Evolutionary conservation across 2,888 invertebrate genomes (phyloP).

Genomic region (Doris montereyensis): DNA sequence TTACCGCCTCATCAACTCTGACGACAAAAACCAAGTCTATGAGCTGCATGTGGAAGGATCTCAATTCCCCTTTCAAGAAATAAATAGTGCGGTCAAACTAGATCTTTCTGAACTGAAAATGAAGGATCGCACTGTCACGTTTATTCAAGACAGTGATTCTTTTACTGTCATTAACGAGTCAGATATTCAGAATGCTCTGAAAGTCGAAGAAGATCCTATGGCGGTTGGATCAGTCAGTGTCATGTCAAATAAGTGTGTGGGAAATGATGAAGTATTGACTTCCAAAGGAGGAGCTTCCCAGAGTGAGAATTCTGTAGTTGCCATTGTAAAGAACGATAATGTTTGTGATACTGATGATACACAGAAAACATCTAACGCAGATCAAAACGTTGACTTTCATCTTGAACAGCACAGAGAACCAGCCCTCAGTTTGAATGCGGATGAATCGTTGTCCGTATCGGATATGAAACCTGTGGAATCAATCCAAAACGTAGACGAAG

Average conservation of each 20-base stretch:
- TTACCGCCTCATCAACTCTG: slow-evolving; percentile 21
- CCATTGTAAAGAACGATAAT: not conserved
- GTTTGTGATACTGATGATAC: too few relatives aligned
- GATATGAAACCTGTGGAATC: not conserved
- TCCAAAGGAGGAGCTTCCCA: not conserved
- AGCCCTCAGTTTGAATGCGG: too few relatives aligned
- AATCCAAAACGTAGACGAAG: not conserved
- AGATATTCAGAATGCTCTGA: not conserved
- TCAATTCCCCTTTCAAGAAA: slow-evolving; percentile 27
- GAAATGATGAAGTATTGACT: not conserved
- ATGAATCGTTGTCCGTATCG: not conserved
- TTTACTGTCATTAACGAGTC: not conserved
- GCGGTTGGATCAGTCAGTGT: not conserved
- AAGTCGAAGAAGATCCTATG: not conserved
- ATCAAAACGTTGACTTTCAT: too few relatives aligned
- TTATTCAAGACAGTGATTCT: slow-evolving; percentile 6
- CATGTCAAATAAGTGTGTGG: too few relatives aligned
- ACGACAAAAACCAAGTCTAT: slow-evolving; percentile 21
- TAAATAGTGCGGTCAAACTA: slow-evolving; percentile 17
- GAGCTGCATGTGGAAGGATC: slow-evolving; percentile 34
- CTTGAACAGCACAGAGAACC: too few relatives aligned
- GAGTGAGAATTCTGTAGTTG: not conserved
- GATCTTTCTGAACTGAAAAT: not conserved
- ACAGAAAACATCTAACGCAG: too few relatives aligned
- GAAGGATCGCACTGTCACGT: slow-evolving; percentile 12